A percentile compares a stretch with the other conserved stretches of the same genome.
Conservation (phyloP, 2,888 invertebrate species). For the Escarpia spicata region DNA sequence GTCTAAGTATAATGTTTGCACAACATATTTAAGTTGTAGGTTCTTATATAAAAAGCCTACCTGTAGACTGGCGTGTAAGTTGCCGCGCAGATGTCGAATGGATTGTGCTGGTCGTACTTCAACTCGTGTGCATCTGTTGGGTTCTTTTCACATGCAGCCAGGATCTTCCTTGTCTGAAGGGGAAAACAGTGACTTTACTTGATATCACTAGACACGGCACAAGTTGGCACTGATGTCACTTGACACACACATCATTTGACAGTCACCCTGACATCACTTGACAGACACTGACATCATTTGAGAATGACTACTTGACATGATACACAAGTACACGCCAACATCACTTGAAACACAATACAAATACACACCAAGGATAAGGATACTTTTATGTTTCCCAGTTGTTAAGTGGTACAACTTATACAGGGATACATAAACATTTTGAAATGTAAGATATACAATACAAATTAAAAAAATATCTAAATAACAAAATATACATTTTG, state of each 20-base stretch:
- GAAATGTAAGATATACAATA: too few relatives aligned
- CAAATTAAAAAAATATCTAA: too few relatives aligned
- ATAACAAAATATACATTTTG: too few relatives aligned
- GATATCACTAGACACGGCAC: neutral
- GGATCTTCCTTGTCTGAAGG: conserved; percentile 86
- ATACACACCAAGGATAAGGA: too few relatives aligned
- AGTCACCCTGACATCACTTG: too few relatives aligned
- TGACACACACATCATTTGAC: neutral
- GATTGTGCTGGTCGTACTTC: conserved; percentile 96
- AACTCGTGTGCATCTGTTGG: conserved; percentile 88
- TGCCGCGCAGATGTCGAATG: conserved; percentile 91
- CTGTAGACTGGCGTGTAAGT: conserved; percentile 92
- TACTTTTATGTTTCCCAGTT: too few relatives aligned
- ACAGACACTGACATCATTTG: neutral
- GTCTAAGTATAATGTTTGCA: neutral
- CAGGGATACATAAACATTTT: too few relatives aligned
- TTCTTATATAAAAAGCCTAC: conserved; percentile 43
- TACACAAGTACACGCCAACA: neutral
- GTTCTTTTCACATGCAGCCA: conserved; percentile 92
- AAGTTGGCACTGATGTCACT: neutral
- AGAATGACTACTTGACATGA: neutral
- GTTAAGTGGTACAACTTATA: too few relatives aligned
- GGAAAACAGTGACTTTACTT: conserved; percentile 19
- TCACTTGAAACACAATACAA: neutral
- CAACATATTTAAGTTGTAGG: neutral